Evolutionary conservation across 35 echinoderm and acorn worm genomes (phyloP).

Genomic region (Heliocidaris erythrogramma): DNA sequence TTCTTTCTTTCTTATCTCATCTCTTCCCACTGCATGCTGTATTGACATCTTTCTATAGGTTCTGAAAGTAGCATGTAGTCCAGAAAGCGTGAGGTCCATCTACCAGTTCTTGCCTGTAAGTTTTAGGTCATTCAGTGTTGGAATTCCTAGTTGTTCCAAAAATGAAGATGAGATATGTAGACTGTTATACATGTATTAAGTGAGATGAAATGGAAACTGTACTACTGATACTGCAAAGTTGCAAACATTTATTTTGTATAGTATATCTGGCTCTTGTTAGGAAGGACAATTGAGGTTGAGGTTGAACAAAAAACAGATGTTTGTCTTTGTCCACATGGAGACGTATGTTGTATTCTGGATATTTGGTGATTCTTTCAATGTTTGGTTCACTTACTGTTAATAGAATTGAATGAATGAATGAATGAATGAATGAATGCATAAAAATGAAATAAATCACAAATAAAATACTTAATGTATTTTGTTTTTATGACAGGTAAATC

Average conservation of each 20-base stretch:
- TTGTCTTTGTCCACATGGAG: too few relatives aligned
- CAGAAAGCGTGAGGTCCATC: slow-evolving; percentile 69
- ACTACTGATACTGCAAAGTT: too few relatives aligned
- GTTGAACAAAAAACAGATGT: too few relatives aligned
- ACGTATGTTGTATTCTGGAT: too few relatives aligned
- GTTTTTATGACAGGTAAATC: slow-evolving; percentile 50
- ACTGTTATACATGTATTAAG: too few relatives aligned
- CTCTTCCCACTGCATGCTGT: not conserved
- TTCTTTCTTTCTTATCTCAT: not conserved
- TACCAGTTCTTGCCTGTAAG: slow-evolving; percentile 75
- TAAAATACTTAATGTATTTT: not conserved
- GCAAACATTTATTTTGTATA: too few relatives aligned
- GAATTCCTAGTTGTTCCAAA: not conserved
- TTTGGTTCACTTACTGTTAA: too few relatives aligned
- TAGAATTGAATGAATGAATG: not conserved
- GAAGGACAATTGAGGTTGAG: not conserved
- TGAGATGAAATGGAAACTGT: too few relatives aligned
- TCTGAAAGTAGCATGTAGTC: slow-evolving; percentile 62
- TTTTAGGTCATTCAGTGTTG: not conserved
- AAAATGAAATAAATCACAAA: not conserved
- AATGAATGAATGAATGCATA: not conserved
- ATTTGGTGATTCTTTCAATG: too few relatives aligned
- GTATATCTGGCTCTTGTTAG: too few relatives aligned
- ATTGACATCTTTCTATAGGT: slow-evolving; percentile 41
- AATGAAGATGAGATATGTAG: too few relatives aligned